phyloP scores from a whole-genome alignment of 2,797 vertebrate genomes.

The Cottoperca gobio region DNA sequence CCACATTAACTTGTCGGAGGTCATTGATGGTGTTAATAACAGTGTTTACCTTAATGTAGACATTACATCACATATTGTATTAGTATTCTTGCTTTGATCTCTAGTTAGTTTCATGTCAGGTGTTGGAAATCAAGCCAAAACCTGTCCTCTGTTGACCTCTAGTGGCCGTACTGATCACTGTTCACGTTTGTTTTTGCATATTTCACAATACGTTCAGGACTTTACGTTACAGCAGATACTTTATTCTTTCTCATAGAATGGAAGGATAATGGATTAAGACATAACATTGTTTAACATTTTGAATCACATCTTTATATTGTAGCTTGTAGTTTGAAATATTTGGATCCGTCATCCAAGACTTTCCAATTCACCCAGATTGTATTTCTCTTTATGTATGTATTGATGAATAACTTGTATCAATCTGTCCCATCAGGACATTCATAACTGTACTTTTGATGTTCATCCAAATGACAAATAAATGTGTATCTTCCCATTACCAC shows the following conservation, averaged over 20 bases:
- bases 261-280: not conserved
- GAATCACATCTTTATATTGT: not conserved
- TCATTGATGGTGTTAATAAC: not conserved
- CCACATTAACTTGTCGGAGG: not conserved
- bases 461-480: not conserved
- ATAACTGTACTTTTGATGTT: not conserved
- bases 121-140: not conserved
- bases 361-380: not conserved
- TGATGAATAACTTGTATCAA: not conserved
- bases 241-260: not conserved
- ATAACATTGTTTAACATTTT: not conserved
- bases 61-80: not conserved
- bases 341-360: not conserved
- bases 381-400: not conserved
- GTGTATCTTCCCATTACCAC: not conserved
- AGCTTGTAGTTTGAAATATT: not conserved
- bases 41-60: not conserved
- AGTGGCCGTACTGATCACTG: constrained; percentile 27
- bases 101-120: not conserved
- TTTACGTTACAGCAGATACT: not conserved
- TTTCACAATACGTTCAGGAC: not conserved
- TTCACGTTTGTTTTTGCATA: not conserved
- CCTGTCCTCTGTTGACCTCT: constrained; percentile 51
- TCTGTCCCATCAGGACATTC: not conserved
- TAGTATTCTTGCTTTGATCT: not conserved